Evolutionary conservation across 2,113 vertebrate species (phyloP).

Genomic region (Sinocyclocheilus maitianheensis): DNA sequence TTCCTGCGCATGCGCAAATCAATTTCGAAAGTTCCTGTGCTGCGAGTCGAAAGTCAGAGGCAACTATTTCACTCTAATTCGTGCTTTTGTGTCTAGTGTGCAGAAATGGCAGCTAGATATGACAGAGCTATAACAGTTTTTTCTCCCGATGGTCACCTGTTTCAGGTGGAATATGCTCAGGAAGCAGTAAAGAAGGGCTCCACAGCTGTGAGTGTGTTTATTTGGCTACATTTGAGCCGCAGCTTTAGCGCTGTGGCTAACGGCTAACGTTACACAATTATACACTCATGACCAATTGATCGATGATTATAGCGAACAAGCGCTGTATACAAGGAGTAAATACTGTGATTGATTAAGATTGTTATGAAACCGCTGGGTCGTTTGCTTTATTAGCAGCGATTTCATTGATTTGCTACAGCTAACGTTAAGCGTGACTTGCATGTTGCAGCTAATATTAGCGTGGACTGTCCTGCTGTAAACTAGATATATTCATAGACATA

Average conservation of each 20-base stretch:
- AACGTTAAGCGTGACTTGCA: constrained; percentile 57
- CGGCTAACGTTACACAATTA: not conserved
- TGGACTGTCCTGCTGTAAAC: not conserved
- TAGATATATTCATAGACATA: no score
- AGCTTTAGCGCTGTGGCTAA: constrained; percentile 5
- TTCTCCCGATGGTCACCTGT: constrained; percentile 60
- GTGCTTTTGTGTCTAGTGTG: constrained; percentile 22
- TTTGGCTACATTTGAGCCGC: not conserved
- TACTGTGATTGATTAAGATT: not conserved
- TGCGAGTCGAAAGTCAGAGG: constrained; percentile 29
- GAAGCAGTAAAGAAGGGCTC: constrained; percentile 61
- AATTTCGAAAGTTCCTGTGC: constrained; percentile 23
- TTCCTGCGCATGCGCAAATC: not conserved
- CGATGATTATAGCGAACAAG: not conserved
- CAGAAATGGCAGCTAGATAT: constrained; percentile 60
- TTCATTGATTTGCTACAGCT: not conserved
- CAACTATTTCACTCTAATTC: not conserved
- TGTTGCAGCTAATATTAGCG: constrained; percentile 48
- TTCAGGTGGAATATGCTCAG: constrained; percentile 63
- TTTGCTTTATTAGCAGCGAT: not conserved
- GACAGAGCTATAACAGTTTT: constrained; percentile 64
- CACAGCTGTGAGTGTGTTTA: constrained; percentile 57
- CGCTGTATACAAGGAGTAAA: not conserved
- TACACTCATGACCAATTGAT: not conserved
- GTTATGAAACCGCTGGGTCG: not conserved